phyloP scores from a whole-genome alignment of 2,888 invertebrate genomes.

The Dyspetes luteomarginatus region DNA sequence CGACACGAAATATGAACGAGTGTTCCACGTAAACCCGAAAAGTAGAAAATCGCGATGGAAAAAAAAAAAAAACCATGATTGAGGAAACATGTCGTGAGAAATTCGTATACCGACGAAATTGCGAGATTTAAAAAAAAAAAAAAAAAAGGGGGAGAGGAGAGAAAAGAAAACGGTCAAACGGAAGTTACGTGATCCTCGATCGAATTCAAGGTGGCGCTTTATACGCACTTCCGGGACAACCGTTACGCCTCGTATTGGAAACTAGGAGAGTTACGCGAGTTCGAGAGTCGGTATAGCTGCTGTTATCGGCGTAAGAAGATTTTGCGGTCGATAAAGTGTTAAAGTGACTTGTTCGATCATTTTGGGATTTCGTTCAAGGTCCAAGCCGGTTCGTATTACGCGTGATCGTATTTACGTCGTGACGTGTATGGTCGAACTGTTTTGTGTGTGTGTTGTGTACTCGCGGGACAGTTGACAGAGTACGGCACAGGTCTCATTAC shows the following conservation, averaged over 20 bases:
- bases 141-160: background rate
- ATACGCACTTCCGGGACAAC: background rate
- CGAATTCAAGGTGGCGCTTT: background rate
- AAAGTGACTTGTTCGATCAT: background rate
- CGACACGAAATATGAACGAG: background rate
- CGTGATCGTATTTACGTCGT: background rate
- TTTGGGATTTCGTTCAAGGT: background rate
- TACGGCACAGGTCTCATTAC: background rate
- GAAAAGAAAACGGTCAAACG: background rate
- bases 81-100: background rate
- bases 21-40: background rate
- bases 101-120: background rate
- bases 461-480: slow-evolving; percentile 14
- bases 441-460: background rate
- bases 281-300: background rate
- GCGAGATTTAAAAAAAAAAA: background rate
- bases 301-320: no score
- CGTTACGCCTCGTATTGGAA: background rate
- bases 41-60: background rate
- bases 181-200: slow-evolving; percentile 22
- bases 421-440: background rate
- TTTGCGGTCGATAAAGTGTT: background rate
- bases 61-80: background rate
- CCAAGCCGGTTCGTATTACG: background rate
- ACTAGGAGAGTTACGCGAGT: background rate